phyloP scores from a whole-genome alignment of 2,888 invertebrate genomes.

The Lypha dubia region DNA sequence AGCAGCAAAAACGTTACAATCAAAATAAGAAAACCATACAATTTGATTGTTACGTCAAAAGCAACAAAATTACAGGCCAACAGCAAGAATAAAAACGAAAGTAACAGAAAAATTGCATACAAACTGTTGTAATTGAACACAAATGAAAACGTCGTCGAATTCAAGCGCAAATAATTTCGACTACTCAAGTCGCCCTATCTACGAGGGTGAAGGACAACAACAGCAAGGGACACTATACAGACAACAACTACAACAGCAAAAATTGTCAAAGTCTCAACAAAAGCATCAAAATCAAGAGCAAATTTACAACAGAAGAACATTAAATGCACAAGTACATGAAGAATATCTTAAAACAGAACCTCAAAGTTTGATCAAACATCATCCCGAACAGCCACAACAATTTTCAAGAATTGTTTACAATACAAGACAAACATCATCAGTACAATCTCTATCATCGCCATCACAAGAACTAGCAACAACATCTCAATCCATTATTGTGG shows the following conservation, averaged over 20 bases:
- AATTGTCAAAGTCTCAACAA: conserved; percentile 46
- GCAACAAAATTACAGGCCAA: conserved; percentile 29
- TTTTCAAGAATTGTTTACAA: conserved; percentile 49
- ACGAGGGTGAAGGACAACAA: conserved; percentile 74
- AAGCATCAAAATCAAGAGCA: conserved; percentile 50
- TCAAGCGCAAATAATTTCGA: conserved; percentile 80
- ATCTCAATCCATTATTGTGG: conserved; percentile 30
- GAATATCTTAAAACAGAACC: conserved; percentile 48
- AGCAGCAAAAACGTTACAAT: conserved; percentile 37
- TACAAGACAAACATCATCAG: conserved; percentile 9
- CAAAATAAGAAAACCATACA: conserved; percentile 20
- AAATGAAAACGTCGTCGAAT: conserved; percentile 82
- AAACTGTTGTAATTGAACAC: conserved; percentile 74
- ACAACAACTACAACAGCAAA: conserved; percentile 64
- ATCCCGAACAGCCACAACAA: conserved; percentile 62
- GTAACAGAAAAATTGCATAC: conserved; percentile 65
- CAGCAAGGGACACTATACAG: conserved; percentile 44
- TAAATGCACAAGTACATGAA: conserved; percentile 41
- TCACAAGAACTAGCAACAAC: conserved; percentile 52
- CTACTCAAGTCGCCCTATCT: conserved; percentile 79
- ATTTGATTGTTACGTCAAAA: conserved; percentile 35
- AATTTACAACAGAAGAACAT: conserved; percentile 36
- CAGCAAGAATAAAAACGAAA: conserved; percentile 46
- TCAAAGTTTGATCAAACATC: conserved; percentile 49
- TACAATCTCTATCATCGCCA: conserved; percentile 38